phyloP scores from a whole-genome alignment of 2,888 invertebrate genomes.

The Lepidonotus clava region DNA sequence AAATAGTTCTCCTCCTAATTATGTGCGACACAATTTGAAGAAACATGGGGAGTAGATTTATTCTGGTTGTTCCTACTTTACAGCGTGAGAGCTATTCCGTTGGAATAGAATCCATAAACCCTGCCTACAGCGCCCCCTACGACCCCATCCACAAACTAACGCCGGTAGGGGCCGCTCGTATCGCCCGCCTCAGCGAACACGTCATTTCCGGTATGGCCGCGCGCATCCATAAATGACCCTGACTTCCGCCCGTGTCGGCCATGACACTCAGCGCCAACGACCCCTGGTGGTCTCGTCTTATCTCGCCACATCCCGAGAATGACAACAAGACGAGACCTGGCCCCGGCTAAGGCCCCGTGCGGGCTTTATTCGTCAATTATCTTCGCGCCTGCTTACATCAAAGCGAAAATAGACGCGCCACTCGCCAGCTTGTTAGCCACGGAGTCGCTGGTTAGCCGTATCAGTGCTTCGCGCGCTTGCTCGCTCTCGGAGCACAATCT shows the following conservation, averaged over 20 bases:
- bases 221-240: not conserved
- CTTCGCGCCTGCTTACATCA: slow-evolving; percentile 20
- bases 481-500: not conserved
- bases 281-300: not conserved
- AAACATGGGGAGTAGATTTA: no score
- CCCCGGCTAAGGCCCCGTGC: not conserved
- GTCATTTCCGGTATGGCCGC: no score
- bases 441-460: no score
- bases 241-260: not conserved
- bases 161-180: no score
- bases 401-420: not conserved
- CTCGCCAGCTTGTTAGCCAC: slow-evolving; percentile 20
- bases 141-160: no score
- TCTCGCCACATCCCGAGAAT: not conserved
- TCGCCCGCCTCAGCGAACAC: no score
- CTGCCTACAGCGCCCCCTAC: no score
- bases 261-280: not conserved
- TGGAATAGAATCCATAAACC: no score
- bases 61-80: no score
- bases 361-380: slow-evolving; percentile 16
- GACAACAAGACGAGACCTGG: slow-evolving; percentile 1
- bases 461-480: not conserved
- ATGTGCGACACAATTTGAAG: no score
- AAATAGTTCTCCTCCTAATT: no score
- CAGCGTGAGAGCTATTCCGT: no score